These are phyloP conservation scores for Axea sp. DNA, from an alignment of 2,888 invertebrate genomes.

Conservation along the genomic window DNA sequence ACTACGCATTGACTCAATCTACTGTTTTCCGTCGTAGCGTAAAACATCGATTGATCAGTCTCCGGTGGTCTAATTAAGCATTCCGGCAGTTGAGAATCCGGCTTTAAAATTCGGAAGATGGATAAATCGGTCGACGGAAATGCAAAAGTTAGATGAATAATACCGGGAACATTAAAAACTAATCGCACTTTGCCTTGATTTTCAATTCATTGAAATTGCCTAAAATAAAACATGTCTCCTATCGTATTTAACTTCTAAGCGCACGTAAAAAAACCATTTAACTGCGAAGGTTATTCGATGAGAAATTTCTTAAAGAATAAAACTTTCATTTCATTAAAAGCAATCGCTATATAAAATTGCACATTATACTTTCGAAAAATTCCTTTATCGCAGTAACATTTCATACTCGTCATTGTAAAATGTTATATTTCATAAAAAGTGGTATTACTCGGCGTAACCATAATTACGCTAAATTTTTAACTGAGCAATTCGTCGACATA, in stretches of 20 bases:
- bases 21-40: slow-evolving; percentile 5
- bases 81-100: slow-evolving; percentile 1
- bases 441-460: too few relatives aligned
- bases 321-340: too few relatives aligned
- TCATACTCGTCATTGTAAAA: not conserved
- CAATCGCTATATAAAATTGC: not conserved
- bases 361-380: too few relatives aligned
- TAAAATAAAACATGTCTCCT: slow-evolving; percentile 10
- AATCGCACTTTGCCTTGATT: slow-evolving; percentile 1
- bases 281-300: slow-evolving; percentile 2
- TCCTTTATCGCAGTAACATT: too few relatives aligned
- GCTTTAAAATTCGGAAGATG: not conserved
- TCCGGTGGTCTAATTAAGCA: slow-evolving; percentile 8
- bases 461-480: too few relatives aligned
- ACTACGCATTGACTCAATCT: slow-evolving; percentile 18
- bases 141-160: not conserved
- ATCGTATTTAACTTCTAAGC: slow-evolving; percentile 13
- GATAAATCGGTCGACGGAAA: not conserved
- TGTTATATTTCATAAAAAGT: too few relatives aligned
- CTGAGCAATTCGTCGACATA: not conserved
- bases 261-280: slow-evolving; percentile 13
- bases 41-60: slow-evolving; percentile 11
- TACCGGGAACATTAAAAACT: not conserved
- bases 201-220: slow-evolving; percentile 11
- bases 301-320: not conserved